A percentile compares a stretch with the other conserved stretches of the same genome.
These are phyloP conservation scores for Nothocercus julius DNA, from an alignment of 2,113 vertebrate genomes.

Conservation along the genomic window DNA sequence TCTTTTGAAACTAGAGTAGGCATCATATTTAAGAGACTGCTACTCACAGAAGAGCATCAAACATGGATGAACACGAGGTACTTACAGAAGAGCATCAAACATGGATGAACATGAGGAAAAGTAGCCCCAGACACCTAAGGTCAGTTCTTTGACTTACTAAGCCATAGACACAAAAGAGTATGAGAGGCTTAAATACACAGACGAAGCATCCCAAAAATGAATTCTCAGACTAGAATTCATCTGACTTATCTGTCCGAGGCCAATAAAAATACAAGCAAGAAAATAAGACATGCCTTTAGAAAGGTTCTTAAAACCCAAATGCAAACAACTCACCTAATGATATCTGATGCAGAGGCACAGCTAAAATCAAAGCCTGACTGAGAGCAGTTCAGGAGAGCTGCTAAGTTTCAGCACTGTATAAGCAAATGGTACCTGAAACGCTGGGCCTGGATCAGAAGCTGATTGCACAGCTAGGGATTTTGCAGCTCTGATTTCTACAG, in stretches of 20 bases:
- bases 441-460: not conserved
- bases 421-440: not conserved
- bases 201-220: not conserved
- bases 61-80: not conserved
- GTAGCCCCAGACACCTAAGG: not conserved
- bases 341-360: not conserved
- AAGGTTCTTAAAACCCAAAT: not conserved
- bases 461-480: not conserved
- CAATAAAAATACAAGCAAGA: not conserved
- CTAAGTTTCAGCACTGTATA: not conserved
- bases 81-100: not conserved
- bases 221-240: not conserved
- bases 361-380: not conserved
- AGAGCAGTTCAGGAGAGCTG: not conserved
- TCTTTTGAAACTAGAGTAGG: not conserved
- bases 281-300: not conserved
- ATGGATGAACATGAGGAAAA: not conserved
- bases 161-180: not conserved
- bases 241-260: not conserved
- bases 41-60: not conserved
- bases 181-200: rapidly evolving
- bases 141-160: not conserved
- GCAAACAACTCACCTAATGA: not conserved
- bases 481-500: not conserved
- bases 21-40: not conserved